Conservation (phyloP, 35 echinoderm and acorn worm species). For the Patiria miniata region DNA sequence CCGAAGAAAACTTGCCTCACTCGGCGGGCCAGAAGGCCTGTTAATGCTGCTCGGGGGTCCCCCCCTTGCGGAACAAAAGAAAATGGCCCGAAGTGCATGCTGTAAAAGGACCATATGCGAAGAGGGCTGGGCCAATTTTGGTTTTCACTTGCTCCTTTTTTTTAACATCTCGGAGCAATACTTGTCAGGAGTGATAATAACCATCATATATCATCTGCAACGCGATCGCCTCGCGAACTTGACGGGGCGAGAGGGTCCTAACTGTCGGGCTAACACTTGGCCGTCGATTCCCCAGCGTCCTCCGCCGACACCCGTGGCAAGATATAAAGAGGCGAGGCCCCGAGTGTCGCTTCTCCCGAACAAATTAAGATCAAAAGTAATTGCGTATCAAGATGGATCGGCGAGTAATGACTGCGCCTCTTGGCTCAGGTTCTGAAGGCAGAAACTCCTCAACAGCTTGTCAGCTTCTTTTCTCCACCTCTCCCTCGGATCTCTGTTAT, state of each 20-base stretch:
- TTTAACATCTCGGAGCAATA: constrained; percentile 1
- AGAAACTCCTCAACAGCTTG: background rate
- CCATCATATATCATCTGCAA: constrained; percentile 14
- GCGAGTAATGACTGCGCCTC: background rate
- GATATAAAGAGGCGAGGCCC: background rate
- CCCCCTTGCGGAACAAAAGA: background rate
- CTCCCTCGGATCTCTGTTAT: background rate
- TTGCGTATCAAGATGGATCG: constrained; percentile 23
- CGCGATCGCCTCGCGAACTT: background rate
- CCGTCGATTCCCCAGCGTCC: background rate
- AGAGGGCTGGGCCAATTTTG: background rate
- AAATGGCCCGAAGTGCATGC: background rate
- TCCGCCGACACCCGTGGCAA: background rate
- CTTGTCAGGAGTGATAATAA: constrained; percentile 18
- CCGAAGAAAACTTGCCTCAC: background rate
- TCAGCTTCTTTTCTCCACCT: background rate
- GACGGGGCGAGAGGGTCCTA: background rate
- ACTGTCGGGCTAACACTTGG: constrained; percentile 13
- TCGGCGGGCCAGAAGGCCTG: constrained; percentile 2
- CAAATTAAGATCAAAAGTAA: constrained; percentile 25
- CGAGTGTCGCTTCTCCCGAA: background rate
- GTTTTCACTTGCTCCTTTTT: too few relatives aligned
- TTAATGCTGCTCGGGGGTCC: constrained; percentile 6
- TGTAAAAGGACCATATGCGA: background rate
- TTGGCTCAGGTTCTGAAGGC: background rate